These are phyloP conservation scores for Spialia ferax DNA, from an alignment of 2,888 invertebrate species.

Conservation along the genomic window DNA sequence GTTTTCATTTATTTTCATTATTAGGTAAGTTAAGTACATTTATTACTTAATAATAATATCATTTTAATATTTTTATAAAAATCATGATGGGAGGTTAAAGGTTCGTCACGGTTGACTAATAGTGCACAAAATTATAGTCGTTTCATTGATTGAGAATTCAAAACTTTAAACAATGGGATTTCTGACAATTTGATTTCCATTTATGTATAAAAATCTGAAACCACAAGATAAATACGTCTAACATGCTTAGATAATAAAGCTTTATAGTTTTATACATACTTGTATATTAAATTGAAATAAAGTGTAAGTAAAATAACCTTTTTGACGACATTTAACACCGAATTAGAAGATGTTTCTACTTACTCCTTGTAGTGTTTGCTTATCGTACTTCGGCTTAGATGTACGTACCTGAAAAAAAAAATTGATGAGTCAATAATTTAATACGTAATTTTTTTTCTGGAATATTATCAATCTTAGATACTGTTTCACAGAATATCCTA, in stretches of 20 bases:
- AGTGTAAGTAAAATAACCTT: slow-evolving; percentile 18
- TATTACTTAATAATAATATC: too few relatives aligned
- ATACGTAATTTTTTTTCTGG: too few relatives aligned
- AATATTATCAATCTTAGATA: too few relatives aligned
- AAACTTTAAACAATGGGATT: slow-evolving; percentile 19
- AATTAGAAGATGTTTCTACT: slow-evolving; percentile 31
- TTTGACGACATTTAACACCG: slow-evolving; percentile 29
- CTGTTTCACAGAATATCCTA: too few relatives aligned
- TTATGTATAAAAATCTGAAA: background rate
- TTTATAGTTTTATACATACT: background rate
- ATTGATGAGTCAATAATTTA: too few relatives aligned
- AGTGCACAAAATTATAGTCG: slow-evolving; percentile 18
- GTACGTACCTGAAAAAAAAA: slow-evolving; percentile 51
- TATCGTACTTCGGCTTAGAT: slow-evolving; percentile 35
- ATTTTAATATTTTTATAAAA: background rate
- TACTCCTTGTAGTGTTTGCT: slow-evolving; percentile 35
- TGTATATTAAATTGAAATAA: slow-evolving; percentile 8
- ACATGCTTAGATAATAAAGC: background rate
- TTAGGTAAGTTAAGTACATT: too few relatives aligned
- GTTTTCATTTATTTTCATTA: too few relatives aligned
- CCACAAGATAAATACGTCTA: background rate
- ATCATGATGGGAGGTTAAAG: background rate
- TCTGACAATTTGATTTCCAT: too few relatives aligned
- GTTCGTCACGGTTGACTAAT: slow-evolving; percentile 9
- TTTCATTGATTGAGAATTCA: slow-evolving; percentile 71